phyloP scores from a whole-genome alignment of 2,888 invertebrate species.

The Caenorhabditis wallacei region DNA sequence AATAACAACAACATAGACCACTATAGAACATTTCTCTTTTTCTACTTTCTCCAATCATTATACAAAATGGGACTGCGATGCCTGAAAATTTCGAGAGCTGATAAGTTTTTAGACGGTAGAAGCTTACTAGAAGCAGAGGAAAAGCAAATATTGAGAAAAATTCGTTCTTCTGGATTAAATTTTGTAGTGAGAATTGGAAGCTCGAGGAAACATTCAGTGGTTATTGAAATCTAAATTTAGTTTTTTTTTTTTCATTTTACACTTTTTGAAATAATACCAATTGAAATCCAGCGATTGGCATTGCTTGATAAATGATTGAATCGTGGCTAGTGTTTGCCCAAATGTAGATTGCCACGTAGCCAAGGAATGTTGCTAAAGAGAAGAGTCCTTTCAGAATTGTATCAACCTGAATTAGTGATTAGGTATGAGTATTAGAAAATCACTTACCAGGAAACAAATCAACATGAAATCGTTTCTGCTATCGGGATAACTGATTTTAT shows the following conservation, averaged over 20 bases:
- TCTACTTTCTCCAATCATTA: conserved; percentile 25
- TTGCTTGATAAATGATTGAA: conserved; percentile 36
- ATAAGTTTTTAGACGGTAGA: no score
- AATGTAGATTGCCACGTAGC: background rate
- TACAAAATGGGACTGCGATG: conserved; percentile 46
- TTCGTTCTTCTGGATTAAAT: conserved; percentile 8
- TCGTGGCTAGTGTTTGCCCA: background rate
- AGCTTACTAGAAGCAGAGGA: conserved; percentile 30
- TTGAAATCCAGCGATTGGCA: conserved; percentile 56
- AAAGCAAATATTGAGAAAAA: conserved; percentile 29
- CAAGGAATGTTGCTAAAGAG: background rate
- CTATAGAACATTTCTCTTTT: conserved; percentile 45
- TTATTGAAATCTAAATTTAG: conserved; percentile 20
- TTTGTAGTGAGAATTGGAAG: background rate
- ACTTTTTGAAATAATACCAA: conserved; percentile 14
- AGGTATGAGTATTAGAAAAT: background rate
- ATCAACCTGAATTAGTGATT: conserved; percentile 16
- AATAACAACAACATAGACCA: conserved; percentile 34
- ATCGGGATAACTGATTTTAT: background rate
- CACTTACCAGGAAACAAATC: conserved; percentile 8
- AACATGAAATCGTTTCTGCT: background rate
- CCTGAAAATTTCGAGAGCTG: no score
- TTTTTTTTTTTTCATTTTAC: background rate
- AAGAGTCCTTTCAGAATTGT: background rate
- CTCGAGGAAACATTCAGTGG: conserved; percentile 3